Evolutionary conservation across 2,113 vertebrate species (phyloP), one percentile per base, ranked within the genome.

Genomic region (Columba janthina): DNA sequence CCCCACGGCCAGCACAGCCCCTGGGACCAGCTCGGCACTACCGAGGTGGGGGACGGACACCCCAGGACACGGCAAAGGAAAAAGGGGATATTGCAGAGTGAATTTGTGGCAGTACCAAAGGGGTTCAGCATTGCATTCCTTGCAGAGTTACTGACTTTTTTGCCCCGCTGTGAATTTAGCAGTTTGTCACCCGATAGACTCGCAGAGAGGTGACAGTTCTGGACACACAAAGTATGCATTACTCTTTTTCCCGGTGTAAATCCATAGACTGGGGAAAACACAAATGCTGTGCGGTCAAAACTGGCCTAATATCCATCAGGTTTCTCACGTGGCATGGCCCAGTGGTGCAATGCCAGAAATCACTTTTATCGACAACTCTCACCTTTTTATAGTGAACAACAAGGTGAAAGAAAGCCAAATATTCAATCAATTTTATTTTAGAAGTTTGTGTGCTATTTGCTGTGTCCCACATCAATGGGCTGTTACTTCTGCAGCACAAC

Each of bases 1-100:
- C 34, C 1, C 57, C 38, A 13, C 57, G n/a, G 34, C 36, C 42
- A 0, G 8, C 21, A 29, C 48, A 1, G 13, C 29, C 40, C 1
- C 40, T 3, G 32, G 2, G 71, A 4, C 15, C 32, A 42, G 22
- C 13, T 5, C 1, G 34, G 29, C 62, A 10, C 11, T 51, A 28
- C 38, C 3, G 0, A 13, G 36, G 7, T 2, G 2, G 12, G 17
- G 28, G 16, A 12, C 56, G 1, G 24, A 4, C 15, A 3, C 54
- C 13, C 3, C 15, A 4, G 25, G 56, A 40, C 44, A 46, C 4
- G 18, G 18, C 60, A 4, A 24, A 54, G 58, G 25, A 32, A 36
- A 24, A 44, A 12, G 24, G 13, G 54, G 25, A 15, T 9, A 26
- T 7, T 12, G 25, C 57, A 36, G 12, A 57, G 24, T 4, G 18